Percentiles rank a stretch among this genome's conserved stretches.
These are phyloP conservation scores for Agrotis exclamationis DNA, from an alignment of 2,888 invertebrate species.

Conservation along the genomic window DNA sequence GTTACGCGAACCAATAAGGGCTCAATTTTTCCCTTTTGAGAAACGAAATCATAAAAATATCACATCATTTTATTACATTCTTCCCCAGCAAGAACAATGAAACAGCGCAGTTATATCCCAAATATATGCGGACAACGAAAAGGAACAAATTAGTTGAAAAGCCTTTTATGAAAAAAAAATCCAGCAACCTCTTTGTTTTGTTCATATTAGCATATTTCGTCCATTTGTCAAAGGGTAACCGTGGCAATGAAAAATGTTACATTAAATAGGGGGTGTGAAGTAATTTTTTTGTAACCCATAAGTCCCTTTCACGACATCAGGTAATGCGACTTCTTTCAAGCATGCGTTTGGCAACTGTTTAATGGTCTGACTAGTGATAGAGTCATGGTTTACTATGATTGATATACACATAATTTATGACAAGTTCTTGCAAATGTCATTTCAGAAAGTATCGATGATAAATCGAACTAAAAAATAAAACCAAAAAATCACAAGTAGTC, in stretches of 20 bases:
- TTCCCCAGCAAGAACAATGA: constrained; percentile 18
- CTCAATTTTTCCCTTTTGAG: background rate
- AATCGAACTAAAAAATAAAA: no score
- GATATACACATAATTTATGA: no score
- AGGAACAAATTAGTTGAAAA: constrained; percentile 52
- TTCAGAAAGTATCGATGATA: no score
- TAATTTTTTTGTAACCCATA: constrained; percentile 9
- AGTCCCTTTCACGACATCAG: background rate
- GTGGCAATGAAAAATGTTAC: constrained; percentile 54
- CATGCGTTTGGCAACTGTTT: background rate
- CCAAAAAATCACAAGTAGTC: no score
- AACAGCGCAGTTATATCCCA: constrained; percentile 30
- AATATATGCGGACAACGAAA: constrained; percentile 48
- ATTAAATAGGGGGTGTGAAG: constrained; percentile 43
- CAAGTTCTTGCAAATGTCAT: no score
- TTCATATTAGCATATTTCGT: constrained; percentile 56
- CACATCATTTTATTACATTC: background rate
- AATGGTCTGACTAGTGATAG: no score
- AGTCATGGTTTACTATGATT: no score
- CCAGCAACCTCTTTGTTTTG: constrained; percentile 46
- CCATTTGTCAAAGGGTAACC: constrained; percentile 57
- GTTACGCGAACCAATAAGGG: no score
- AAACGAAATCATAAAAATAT: background rate
- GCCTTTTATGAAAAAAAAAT: constrained; percentile 50
- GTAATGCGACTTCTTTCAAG: background rate